Percentiles rank a stretch among this genome's conserved stretches.
Conservation (phyloP, 2,113 vertebrate genomes). For the Canis aureus region DNA sequence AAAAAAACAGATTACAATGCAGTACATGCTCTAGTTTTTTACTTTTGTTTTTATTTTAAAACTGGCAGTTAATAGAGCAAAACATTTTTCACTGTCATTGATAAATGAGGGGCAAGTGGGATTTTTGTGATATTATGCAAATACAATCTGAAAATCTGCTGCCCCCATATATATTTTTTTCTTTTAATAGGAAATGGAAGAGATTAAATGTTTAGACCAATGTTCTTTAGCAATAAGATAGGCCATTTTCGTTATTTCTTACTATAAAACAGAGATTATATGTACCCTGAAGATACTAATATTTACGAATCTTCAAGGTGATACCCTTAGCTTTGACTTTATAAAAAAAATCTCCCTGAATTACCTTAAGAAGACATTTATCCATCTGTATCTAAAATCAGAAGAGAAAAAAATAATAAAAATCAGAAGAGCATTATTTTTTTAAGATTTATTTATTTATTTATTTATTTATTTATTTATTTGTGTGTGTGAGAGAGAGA, state of each 20-base stretch:
- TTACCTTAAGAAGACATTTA: background rate
- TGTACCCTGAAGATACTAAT: background rate
- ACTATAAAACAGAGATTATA: background rate
- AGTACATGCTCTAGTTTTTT: background rate
- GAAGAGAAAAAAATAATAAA: background rate
- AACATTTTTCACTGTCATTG: conserved; percentile 16
- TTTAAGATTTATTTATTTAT: too few species aligned
- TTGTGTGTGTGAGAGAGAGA: too few species aligned
- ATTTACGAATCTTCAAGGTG: background rate
- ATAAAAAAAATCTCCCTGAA: background rate
- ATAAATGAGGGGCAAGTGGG: background rate
- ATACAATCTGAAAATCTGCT: conserved; percentile 15
- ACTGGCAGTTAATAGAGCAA: background rate
- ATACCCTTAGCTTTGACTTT: background rate
- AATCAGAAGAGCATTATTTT: too few species aligned
- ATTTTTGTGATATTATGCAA: conserved; percentile 51
- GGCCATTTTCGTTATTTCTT: background rate
- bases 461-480: too few species aligned
- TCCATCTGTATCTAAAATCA: background rate
- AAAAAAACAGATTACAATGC: background rate
- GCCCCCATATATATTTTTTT: background rate
- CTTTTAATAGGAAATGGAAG: background rate
- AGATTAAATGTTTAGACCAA: conserved; percentile 29
- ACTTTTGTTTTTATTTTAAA: conserved; percentile 22
- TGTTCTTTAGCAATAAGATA: background rate